These are phyloP conservation scores for Epicauta chinensis DNA, from an alignment of 1,140 invertebrate genomes.

Conservation along the genomic window DNA sequence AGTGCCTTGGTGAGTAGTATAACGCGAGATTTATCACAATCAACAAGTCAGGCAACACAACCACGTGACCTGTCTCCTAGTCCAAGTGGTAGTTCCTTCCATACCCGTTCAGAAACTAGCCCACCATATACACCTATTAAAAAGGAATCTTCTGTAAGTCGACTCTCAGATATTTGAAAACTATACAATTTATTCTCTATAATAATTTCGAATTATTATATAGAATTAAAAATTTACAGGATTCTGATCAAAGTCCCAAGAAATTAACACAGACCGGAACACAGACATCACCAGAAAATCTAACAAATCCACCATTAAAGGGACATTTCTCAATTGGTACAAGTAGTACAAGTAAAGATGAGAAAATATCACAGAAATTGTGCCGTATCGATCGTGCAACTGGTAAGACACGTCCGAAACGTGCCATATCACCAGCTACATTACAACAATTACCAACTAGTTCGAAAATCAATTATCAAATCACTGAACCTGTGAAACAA, in stretches of 20 bases:
- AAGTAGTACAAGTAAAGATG: constrained; percentile 45
- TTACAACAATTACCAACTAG: constrained; percentile 39
- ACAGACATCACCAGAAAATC: constrained; percentile 66
- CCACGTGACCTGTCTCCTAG: constrained; percentile 55
- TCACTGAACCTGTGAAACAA: constrained; percentile 58
- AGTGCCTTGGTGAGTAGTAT: constrained; percentile 51
- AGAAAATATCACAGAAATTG: constrained; percentile 57
- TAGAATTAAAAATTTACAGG: constrained; percentile 27
- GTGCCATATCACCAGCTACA: constrained; percentile 56
- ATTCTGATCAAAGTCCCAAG: constrained; percentile 43
- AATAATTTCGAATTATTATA: too few relatives aligned
- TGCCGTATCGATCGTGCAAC: constrained; percentile 53
- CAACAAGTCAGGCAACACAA: constrained; percentile 48
- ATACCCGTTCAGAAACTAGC: constrained; percentile 49
- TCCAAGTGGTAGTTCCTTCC: constrained; percentile 52
- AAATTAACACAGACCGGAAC: constrained; percentile 66
- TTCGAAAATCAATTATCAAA: constrained; percentile 30
- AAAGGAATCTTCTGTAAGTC: constrained; percentile 29
- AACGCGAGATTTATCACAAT: constrained; percentile 27
- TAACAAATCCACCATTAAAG: constrained; percentile 45
- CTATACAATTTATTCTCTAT: not conserved
- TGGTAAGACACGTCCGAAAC: constrained; percentile 49
- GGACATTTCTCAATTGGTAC: constrained; percentile 58
- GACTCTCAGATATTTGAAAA: constrained; percentile 2
- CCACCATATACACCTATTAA: constrained; percentile 46